Evolutionary conservation across 2,888 invertebrate species (phyloP), one percentile per base, ranked within the genome.

Genomic region (Xestoiulus laeticollis): DNA sequence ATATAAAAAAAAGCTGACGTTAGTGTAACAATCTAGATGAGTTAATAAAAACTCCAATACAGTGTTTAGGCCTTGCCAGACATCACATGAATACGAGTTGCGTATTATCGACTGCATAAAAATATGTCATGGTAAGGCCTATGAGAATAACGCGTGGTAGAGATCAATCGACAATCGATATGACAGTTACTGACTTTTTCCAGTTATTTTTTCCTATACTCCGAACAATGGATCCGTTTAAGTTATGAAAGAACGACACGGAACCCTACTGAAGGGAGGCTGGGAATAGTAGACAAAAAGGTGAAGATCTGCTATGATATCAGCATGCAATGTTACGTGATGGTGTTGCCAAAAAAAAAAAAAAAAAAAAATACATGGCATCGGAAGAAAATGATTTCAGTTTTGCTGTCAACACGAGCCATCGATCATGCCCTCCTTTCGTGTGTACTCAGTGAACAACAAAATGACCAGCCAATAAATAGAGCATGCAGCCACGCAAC

Each of bases 111-210:
- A 78, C 78, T 30, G 78, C 30, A 30, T 78, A 78, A 78, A 78
- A 78, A 12, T 38, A 38, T 32, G 78, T 78, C 78, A 78, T 12
- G 26, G 68, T 8, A n/a, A 59, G 78, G 30, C 30, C 30, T 78
- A 26, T 26, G n/a, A 38, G 68, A 68, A 68, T n/a, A 78, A 8
- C 78, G 26, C 30, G 78, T 30, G 78, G 78, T 32, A 78, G n/a
- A n/a, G 78, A 78, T 78, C 78, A 78, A 78, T 78, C 78, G 78
- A 30, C 78, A 78, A 78, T 78, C 78, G 78, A 78, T 78, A 78
- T 30, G 78, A 78, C 78, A 78, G 78, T 78, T 78, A 78, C 78
- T 78, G 78, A 78, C 78, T 78, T 78, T n/a, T 78, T 78, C 78
- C 78, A 78, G 78, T 78, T 78, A 12, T 78, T n/a, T 78, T 78